Conservation (phyloP, 1,140 invertebrate species). For the Carcinoscorpius rotundicauda region DNA sequence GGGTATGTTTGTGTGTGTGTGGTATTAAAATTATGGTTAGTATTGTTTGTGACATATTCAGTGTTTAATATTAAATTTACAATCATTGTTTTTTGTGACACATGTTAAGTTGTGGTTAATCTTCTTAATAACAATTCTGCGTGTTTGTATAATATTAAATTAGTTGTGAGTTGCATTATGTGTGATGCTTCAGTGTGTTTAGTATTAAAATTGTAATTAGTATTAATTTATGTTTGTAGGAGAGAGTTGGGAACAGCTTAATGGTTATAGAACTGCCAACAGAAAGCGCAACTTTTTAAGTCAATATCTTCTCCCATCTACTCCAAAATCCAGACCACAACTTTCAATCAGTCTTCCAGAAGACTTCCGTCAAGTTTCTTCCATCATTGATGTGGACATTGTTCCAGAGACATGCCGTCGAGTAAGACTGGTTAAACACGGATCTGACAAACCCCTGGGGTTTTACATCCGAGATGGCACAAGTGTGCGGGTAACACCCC, state of each 20-base stretch:
- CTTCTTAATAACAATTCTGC: too few species aligned
- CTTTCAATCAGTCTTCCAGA: slow-evolving; percentile 72
- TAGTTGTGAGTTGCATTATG: too few species aligned
- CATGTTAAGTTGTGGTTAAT: too few species aligned
- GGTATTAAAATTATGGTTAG: too few species aligned
- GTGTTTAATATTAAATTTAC: too few species aligned
- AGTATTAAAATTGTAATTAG: background rate
- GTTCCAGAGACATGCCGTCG: slow-evolving; percentile 94
- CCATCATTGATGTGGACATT: slow-evolving; percentile 98
- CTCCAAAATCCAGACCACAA: slow-evolving; percentile 15
- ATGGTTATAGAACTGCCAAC: slow-evolving; percentile 66
- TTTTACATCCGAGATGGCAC: slow-evolving; percentile 82
- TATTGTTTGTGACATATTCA: too few species aligned
- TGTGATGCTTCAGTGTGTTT: too few species aligned
- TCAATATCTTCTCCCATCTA: slow-evolving; percentile 44
- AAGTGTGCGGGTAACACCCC: slow-evolving; percentile 70
- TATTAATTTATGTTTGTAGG: slow-evolving; percentile 39
- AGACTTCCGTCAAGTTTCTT: slow-evolving; percentile 92
- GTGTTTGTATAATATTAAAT: too few species aligned
- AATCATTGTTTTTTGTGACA: too few species aligned
- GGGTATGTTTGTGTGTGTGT: too few species aligned
- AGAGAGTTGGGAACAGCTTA: slow-evolving; percentile 65
- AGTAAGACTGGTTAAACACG: slow-evolving; percentile 92
- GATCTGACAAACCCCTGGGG: slow-evolving; percentile 92
- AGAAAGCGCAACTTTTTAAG: slow-evolving; percentile 54